Conservation (phyloP, 2,888 invertebrate species). For the Aphelenchoides bicaudatus region DNA sequence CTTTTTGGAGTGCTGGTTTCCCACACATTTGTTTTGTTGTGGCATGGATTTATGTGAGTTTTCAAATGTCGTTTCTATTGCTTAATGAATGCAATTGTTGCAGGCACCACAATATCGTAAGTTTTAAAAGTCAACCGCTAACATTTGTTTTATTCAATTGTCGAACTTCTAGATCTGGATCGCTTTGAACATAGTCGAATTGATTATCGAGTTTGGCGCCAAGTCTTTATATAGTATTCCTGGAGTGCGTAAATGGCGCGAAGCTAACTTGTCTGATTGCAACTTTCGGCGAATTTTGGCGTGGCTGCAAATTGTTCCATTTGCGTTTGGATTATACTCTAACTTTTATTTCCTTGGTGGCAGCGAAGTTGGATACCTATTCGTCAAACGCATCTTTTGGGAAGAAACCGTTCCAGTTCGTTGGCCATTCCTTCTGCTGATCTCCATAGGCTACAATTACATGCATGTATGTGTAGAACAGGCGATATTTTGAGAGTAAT, state of each 20-base stretch:
- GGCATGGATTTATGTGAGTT: constrained; percentile 64
- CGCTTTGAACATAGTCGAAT: constrained; percentile 62
- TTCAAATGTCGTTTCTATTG: too few relatives aligned
- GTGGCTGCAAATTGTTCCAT: constrained; percentile 55
- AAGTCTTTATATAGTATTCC: constrained; percentile 53
- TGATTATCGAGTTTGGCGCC: constrained; percentile 59
- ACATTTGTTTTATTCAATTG: neutral
- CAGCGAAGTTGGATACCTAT: constrained; percentile 52
- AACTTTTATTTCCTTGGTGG: constrained; percentile 61
- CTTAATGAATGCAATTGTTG: too few relatives aligned
- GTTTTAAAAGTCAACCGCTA: constrained; percentile 14
- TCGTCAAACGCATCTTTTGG: constrained; percentile 58
- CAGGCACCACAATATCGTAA: constrained; percentile 60
- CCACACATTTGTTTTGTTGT: constrained; percentile 63
- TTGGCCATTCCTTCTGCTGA: constrained; percentile 55
- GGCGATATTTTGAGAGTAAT: neutral
- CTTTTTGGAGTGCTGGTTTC: constrained; percentile 61
- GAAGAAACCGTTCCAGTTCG: constrained; percentile 57
- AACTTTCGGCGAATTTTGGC: constrained; percentile 55
- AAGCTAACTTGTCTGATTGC: constrained; percentile 45
- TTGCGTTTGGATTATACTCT: constrained; percentile 59
- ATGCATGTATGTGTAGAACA: constrained; percentile 36
- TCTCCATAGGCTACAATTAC: constrained; percentile 55
- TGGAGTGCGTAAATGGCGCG: constrained; percentile 41
- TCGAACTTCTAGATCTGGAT: constrained; percentile 60